Evolutionary conservation across 2,797 vertebrate species (phyloP).

Genomic region (Cirrhinus mrigala): DNA sequence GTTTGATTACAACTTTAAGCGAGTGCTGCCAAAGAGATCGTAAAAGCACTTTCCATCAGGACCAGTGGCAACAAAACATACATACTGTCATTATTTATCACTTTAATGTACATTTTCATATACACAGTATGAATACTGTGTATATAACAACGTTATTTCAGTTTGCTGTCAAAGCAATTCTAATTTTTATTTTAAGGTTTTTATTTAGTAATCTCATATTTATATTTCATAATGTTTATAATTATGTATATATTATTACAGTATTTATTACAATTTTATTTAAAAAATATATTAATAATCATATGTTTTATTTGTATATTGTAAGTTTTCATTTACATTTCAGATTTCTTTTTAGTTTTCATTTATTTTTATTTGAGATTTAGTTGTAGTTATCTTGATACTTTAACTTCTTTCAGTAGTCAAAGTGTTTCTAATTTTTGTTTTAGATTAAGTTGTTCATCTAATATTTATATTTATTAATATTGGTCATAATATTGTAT

Average conservation of each 20-base stretch:
- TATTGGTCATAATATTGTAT: too few species aligned
- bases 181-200: background rate
- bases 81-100: background rate
- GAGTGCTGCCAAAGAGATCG: background rate
- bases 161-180: background rate
- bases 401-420: too few species aligned
- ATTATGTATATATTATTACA: background rate
- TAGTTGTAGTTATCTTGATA: too few species aligned
- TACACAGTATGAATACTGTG: background rate
- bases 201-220: background rate
- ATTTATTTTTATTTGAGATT: too few species aligned
- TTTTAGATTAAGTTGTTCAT: too few species aligned
- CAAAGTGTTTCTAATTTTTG: too few species aligned
- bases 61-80: background rate
- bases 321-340: too few species aligned
- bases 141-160: background rate
- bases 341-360: too few species aligned
- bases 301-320: background rate
- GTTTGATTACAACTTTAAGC: background rate
- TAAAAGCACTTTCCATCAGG: background rate
- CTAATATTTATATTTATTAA: too few species aligned
- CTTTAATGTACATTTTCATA: background rate
- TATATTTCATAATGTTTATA: background rate
- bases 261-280: too few species aligned
- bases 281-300: too few species aligned